Base-by-base conservation (phyloP, 2,888 invertebrate genomes). In the Sericinus montela region DNA sequence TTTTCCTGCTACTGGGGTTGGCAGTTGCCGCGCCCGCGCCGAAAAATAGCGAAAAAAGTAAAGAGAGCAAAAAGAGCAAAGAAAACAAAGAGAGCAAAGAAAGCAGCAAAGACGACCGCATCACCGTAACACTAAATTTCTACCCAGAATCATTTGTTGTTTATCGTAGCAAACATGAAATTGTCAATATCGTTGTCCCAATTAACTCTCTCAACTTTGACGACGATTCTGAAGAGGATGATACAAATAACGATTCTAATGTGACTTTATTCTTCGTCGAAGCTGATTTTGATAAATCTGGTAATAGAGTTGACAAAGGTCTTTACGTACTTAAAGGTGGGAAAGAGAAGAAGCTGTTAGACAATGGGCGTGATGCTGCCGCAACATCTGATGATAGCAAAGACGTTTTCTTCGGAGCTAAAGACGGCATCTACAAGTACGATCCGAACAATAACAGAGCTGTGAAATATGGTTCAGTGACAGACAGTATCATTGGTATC, bases 401-500 rank as follows among this genome's bases (percentile, higher is more conserved):
- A 40, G 48, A 52, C 0, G 75, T 57, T 3, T 19, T 19, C 19
- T 19, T 19, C 19, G 19, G 19, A 19, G 19, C 19, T 19, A 19
- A 19, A 19, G 19, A 19, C 5, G 19, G 19, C 5, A 19, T 19
- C 19, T 19, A 19, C 19, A 19, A 3, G 2, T 19, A 71, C 57
- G 68, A 74, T 32, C 45, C 25, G 2, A 37, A 57, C 8, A 47
- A 60, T 1, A 65, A 63, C 8, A 57, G 45, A 13, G 72, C 75
- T 29, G 64, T 65, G 0, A 80, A 79, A 62, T 79, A 72, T 28
- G 80, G 80, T 0, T 51, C 70, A 1, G 10, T 79, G 0, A 68
- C 63, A 7, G 80, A 81, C 16, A 71, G 58, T 25, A 58, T 79
- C 1, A 69, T 76, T 1, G 57, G 59, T 4, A 65, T 81, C 3